phyloP scores from a whole-genome alignment of 2,797 vertebrate genomes.

The Halcyon chelicuti region DNA sequence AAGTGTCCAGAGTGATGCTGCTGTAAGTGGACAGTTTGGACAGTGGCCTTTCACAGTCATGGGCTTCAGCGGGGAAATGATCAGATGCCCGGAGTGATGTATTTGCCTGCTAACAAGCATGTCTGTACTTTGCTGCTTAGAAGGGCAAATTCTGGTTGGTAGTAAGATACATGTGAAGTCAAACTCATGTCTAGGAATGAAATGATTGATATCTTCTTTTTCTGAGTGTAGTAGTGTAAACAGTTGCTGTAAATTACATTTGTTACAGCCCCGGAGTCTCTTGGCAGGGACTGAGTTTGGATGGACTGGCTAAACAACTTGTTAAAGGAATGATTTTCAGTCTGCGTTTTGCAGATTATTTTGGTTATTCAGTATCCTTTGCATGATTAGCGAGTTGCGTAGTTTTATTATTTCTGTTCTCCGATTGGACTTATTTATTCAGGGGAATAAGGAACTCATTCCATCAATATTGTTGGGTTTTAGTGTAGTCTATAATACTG shows the following conservation, averaged over 20 bases:
- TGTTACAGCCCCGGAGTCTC: constrained; percentile 20
- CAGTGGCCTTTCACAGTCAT: background rate
- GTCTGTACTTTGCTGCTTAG: background rate
- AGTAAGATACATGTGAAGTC: background rate
- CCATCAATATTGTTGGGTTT: background rate
- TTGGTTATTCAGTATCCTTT: constrained; percentile 10
- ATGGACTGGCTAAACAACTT: constrained; percentile 11
- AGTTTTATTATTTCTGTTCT: background rate
- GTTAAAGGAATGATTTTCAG: constrained; percentile 3
- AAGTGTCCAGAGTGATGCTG: accelerated
- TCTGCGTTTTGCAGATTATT: constrained; percentile 12
- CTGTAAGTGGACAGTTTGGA: background rate
- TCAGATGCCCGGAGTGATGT: background rate
- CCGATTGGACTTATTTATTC: background rate
- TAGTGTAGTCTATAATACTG: background rate
- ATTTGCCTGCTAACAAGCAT: background rate
- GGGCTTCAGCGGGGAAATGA: accelerated
- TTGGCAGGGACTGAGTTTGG: constrained; percentile 9
- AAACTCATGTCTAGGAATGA: background rate
- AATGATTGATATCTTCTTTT: constrained; percentile 15
- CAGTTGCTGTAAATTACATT: constrained; percentile 13
- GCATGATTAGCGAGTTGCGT: background rate
- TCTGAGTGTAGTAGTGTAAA: background rate
- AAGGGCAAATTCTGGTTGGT: background rate
- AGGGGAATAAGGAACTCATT: background rate